These are phyloP conservation scores for Brachypodius melanocephalos DNA, from an alignment of 2,113 vertebrate genomes.

Conservation along the genomic window DNA sequence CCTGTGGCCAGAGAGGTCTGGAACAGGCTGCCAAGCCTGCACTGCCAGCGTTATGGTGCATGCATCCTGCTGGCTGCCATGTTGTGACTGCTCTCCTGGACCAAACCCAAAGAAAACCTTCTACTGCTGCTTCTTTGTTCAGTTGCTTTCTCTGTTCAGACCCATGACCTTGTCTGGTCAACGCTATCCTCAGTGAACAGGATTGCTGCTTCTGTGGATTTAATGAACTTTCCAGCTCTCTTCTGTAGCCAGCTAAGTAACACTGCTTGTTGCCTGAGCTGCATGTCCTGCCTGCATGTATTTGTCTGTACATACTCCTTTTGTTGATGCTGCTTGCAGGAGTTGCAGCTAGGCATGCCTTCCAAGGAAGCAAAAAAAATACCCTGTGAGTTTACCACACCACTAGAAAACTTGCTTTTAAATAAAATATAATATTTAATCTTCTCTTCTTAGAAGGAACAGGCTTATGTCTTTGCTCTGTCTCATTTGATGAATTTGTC, in stretches of 20 bases:
- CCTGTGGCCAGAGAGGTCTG: not conserved
- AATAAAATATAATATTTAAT: not conserved
- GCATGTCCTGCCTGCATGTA: not conserved
- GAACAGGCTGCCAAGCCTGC: not conserved
- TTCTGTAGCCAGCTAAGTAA: not conserved
- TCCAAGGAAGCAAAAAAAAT: not conserved
- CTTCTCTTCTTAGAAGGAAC: not conserved
- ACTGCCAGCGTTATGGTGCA: not conserved
- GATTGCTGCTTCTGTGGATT: not conserved
- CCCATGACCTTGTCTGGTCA: not conserved
- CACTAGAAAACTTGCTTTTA: not conserved
- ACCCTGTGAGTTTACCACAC: not conserved
- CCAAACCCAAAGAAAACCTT: constrained; percentile 28
- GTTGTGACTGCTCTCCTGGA: constrained; percentile 1
- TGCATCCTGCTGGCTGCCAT: not conserved
- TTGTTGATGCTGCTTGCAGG: not conserved
- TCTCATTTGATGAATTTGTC: not conserved
- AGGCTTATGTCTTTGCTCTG: not conserved
- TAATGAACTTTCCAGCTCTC: constrained; percentile 34
- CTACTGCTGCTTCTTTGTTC: not conserved
- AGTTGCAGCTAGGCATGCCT: not conserved
- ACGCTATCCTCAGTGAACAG: not conserved
- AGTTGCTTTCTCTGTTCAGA: not conserved
- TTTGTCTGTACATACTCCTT: not conserved
- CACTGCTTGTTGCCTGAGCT: not conserved